Percentiles rank a stretch among this genome's conserved stretches.
Evolutionary conservation across 2,888 invertebrate species (phyloP).

Genomic region (Anaspis maculata): DNA sequence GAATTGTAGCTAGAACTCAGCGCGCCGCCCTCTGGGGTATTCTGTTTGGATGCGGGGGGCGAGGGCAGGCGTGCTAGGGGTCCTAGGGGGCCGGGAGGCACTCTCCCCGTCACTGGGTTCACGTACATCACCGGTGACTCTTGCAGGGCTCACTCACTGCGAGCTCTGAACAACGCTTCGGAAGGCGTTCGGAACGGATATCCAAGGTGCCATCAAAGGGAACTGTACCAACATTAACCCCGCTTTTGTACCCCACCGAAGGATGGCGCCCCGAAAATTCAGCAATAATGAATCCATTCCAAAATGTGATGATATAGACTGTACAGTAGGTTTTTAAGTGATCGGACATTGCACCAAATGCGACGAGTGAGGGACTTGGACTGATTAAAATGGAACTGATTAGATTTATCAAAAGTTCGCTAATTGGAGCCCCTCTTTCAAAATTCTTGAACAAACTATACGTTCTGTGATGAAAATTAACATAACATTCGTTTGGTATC

Average conservation of each 20-base stretch:
- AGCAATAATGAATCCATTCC: constrained; percentile 44
- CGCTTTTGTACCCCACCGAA: too few relatives aligned
- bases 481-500: too few relatives aligned
- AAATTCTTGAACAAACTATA: too few relatives aligned
- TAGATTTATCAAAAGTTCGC: too few relatives aligned
- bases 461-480: too few relatives aligned
- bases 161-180: constrained; percentile 31
- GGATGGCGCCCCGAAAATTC: constrained; percentile 7
- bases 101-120: constrained; percentile 65
- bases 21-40: constrained; percentile 74
- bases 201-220: constrained; percentile 33
- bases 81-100: constrained; percentile 47
- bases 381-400: too few relatives aligned
- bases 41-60: constrained; percentile 52
- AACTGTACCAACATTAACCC: constrained; percentile 33
- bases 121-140: constrained; percentile 65
- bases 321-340: constrained; percentile 36
- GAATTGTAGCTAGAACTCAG: constrained; percentile 94
- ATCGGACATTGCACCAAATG: too few relatives aligned
- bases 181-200: constrained; percentile 34
- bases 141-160: constrained; percentile 47
- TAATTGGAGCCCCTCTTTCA: too few relatives aligned
- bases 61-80: constrained; percentile 44
- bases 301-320: constrained; percentile 42
- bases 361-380: too few relatives aligned